Evolutionary conservation across 2,113 vertebrate species (phyloP).

Genomic region (Chamaetylas fuelleborni): DNA sequence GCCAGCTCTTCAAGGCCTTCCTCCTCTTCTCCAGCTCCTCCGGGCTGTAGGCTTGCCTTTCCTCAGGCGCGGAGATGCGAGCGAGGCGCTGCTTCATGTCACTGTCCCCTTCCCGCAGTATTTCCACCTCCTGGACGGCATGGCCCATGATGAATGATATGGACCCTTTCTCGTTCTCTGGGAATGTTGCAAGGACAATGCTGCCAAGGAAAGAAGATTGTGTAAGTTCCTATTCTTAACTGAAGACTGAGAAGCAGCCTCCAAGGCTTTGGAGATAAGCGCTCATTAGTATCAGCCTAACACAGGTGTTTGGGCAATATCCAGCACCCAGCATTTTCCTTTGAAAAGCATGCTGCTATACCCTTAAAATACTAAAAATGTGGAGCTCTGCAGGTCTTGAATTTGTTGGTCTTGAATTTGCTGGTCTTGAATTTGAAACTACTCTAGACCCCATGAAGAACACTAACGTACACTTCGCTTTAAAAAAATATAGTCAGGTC

Average conservation of each 20-base stretch:
- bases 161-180: slow-evolving; percentile 54
- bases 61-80: slow-evolving; percentile 57
- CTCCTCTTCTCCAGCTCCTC: slow-evolving; percentile 77
- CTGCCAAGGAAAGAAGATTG: slow-evolving; percentile 63
- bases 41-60: slow-evolving; percentile 26
- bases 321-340: neutral
- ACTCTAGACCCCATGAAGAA: neutral
- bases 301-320: neutral
- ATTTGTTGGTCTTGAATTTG: neutral
- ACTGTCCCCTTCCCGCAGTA: slow-evolving; percentile 70
- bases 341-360: neutral
- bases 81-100: slow-evolving; percentile 65
- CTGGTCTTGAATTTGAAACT: neutral
- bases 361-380: neutral
- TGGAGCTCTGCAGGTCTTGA: neutral
- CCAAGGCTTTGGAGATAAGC: neutral
- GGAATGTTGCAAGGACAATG: slow-evolving; percentile 82
- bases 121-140: slow-evolving; percentile 78
- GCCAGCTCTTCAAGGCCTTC: slow-evolving; percentile 75
- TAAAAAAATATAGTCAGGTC: neutral
- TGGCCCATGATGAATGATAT: slow-evolving; percentile 86
- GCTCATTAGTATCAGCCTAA: neutral
- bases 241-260: neutral
- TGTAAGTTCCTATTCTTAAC: neutral
- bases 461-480: neutral